A percentile compares a stretch with the other conserved stretches of the same genome.
Conservation (phyloP, 2,113 vertebrate genomes). For the Cebus imitator region DNA sequence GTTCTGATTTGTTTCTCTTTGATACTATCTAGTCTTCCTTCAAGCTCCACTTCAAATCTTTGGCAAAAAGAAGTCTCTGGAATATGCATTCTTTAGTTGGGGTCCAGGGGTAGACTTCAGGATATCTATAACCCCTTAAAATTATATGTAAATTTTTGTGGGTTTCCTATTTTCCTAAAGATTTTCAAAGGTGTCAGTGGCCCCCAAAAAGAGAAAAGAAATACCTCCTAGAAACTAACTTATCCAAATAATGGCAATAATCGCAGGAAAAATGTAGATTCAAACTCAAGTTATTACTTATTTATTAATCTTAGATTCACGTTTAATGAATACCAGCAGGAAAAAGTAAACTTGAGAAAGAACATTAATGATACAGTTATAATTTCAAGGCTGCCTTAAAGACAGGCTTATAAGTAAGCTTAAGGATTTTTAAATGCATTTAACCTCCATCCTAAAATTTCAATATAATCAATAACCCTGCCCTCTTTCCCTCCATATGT, state of each 20-base stretch:
- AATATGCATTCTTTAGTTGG: not conserved
- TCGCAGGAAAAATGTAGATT: not conserved
- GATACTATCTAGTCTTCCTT: not conserved
- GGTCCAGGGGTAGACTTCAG: not conserved
- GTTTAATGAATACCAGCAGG: not conserved
- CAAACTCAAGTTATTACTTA: conserved; percentile 5
- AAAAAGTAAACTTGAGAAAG: conserved; percentile 31
- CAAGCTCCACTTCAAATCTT: not conserved
- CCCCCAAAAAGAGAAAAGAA: not conserved
- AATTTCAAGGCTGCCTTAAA: not conserved
- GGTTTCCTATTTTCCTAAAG: conserved; percentile 4
- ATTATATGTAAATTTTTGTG: not conserved
- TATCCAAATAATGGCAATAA: not conserved
- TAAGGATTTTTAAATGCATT: not conserved
- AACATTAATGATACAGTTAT: not conserved
- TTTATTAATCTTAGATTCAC: conserved; percentile 1
- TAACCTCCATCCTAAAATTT: not conserved
- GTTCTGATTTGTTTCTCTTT: not conserved
- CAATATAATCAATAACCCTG: not conserved
- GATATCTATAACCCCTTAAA: not conserved
- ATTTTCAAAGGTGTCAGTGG: conserved; percentile 9
- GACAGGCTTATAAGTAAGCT: not conserved
- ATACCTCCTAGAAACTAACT: not conserved
- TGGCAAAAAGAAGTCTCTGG: not conserved
- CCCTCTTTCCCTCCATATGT: not conserved